Conservation (phyloP, 2,888 invertebrate species). For the Lapara coniferarum region DNA sequence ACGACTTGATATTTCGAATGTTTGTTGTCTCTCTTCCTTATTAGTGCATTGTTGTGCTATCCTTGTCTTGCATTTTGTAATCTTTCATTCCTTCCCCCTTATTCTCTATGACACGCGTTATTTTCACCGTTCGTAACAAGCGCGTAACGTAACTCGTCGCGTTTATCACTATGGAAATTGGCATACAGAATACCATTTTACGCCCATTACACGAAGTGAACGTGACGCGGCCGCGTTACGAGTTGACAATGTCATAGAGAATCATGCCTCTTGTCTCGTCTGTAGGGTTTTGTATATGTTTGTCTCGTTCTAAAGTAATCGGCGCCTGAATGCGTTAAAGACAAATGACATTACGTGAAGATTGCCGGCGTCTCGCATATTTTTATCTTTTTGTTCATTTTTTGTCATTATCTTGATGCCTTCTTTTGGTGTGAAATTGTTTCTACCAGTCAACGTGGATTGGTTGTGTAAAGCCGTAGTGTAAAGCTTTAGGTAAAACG, state of each 20-base stretch:
- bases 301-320: background rate
- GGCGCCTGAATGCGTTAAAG: slow-evolving; percentile 39
- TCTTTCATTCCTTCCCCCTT: background rate
- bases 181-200: too few relatives aligned
- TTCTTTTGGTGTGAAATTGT: slow-evolving; percentile 35
- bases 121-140: too few relatives aligned
- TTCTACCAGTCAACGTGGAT: slow-evolving; percentile 35
- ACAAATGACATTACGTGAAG: slow-evolving; percentile 62
- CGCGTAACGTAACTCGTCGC: too few relatives aligned
- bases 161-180: too few relatives aligned
- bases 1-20: slow-evolving; percentile 36
- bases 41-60: background rate
- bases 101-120: too few relatives aligned
- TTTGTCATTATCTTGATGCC: slow-evolving; percentile 29
- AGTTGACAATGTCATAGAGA: too few relatives aligned
- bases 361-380: slow-evolving; percentile 55
- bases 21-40: slow-evolving; percentile 36
- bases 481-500: background rate
- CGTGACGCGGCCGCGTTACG: too few relatives aligned
- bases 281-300: background rate
- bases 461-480: slow-evolving; percentile 26
- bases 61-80: slow-evolving; percentile 18
- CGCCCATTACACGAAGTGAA: too few relatives aligned
- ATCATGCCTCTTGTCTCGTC: slow-evolving; percentile 1
- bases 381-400: slow-evolving; percentile 36